phyloP scores from a whole-genome alignment of 2,797 vertebrate species.

The Halcyon leucocephala region DNA sequence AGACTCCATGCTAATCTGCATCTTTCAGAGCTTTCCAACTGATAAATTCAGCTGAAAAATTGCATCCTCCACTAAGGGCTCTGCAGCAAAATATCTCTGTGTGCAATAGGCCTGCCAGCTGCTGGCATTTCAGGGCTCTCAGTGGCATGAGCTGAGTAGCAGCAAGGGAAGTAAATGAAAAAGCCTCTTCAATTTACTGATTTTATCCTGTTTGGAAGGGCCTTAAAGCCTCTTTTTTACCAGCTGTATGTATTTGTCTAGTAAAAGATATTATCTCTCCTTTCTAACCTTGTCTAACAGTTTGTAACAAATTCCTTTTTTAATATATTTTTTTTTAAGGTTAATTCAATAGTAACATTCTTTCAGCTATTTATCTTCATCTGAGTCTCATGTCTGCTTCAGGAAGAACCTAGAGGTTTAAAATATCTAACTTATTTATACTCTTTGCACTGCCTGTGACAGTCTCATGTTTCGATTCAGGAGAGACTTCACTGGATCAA shows the following conservation, averaged over 20 bases:
- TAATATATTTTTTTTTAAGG: neutral
- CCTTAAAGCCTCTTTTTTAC: neutral
- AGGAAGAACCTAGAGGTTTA: neutral
- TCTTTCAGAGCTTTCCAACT: neutral
- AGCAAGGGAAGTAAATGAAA: neutral
- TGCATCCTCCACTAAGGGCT: neutral
- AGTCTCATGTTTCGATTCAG: neutral
- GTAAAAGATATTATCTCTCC: neutral
- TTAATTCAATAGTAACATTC: neutral
- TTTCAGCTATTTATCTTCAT: neutral
- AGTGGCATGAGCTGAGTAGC: neutral
- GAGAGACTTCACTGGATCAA: neutral
- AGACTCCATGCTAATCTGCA: neutral
- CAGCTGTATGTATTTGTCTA: neutral
- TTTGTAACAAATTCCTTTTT: no score
- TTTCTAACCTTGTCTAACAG: neutral
- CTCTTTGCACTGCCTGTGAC: neutral
- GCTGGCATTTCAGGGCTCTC: neutral
- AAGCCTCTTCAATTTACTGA: neutral
- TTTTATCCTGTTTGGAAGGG: neutral
- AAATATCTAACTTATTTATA: neutral
- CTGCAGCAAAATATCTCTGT: neutral
- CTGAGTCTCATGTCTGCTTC: neutral
- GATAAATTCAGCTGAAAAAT: neutral
- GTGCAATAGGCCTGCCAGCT: slow-evolving; percentile 4